A percentile compares a stretch with the other conserved stretches of the same genome.
These are phyloP conservation scores for Campoletis sonorensis DNA, from an alignment of 1,140 invertebrate species.

Conservation along the genomic window DNA sequence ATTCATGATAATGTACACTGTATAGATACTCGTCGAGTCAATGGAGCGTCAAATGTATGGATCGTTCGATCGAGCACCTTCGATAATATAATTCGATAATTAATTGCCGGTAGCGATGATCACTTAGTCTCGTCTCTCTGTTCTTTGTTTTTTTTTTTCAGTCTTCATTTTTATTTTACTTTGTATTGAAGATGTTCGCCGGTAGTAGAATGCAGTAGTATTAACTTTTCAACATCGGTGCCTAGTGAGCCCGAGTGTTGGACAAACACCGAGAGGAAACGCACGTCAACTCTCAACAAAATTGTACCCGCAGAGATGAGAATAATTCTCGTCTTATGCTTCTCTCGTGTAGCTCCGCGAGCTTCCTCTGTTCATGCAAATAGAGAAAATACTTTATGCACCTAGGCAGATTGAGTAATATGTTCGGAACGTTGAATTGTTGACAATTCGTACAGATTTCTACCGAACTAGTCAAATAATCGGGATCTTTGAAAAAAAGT, in stretches of 20 bases:
- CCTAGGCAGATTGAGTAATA: too few species aligned
- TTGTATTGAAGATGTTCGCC: neutral
- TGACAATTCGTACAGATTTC: too few species aligned
- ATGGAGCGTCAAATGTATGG: slow-evolving; percentile 40
- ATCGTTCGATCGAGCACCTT: slow-evolving; percentile 18
- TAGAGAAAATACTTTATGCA: too few species aligned
- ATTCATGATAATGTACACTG: too few species aligned
- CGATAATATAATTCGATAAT: slow-evolving; percentile 24
- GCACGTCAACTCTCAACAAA: slow-evolving; percentile 10
- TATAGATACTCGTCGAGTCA: slow-evolving; percentile 13
- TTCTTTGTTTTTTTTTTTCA: neutral
- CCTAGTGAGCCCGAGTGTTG: neutral
- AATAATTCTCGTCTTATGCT: neutral
- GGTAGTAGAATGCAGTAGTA: neutral
- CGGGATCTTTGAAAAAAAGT: too few species aligned
- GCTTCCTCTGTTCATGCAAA: neutral
- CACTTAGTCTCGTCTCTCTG: neutral
- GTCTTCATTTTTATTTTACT: neutral
- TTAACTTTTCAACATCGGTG: neutral
- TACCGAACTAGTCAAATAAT: too few species aligned
- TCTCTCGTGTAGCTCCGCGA: neutral
- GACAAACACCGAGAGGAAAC: slow-evolving; percentile 13
- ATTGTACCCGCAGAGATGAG: neutral
- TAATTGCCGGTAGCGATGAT: slow-evolving; percentile 24
- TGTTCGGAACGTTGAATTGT: too few species aligned